phyloP scores from a whole-genome alignment of 2,797 vertebrate genomes.

The Xenopus petersii region DNA sequence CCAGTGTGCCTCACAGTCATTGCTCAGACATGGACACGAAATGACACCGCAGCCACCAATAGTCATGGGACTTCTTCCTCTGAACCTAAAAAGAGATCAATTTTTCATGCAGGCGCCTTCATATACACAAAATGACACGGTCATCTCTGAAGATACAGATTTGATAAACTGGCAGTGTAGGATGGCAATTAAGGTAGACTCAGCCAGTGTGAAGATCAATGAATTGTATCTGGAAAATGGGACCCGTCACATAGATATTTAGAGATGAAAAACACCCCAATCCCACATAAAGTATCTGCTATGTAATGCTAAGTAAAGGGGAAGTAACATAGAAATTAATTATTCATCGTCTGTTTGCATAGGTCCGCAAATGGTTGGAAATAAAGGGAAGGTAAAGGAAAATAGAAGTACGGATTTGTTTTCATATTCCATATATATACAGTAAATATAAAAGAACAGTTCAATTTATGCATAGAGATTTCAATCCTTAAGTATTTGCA shows the following conservation, averaged over 20 bases:
- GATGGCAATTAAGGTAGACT: not conserved
- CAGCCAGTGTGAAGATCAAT: not conserved
- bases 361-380: no score
- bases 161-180: not conserved
- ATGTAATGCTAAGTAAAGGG: no score
- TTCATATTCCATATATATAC: no score
- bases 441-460: no score
- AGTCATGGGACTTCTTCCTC: not conserved
- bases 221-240: not conserved
- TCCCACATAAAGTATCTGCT: no score
- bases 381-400: no score
- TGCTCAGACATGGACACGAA: not conserved
- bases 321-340: no score
- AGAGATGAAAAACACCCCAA: not conserved
- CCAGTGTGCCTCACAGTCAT: no score
- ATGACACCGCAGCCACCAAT: not conserved
- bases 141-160: not conserved
- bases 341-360: no score
- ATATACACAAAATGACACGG: not conserved
- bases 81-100: not conserved
- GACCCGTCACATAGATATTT: not conserved
- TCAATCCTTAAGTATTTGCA: no score
- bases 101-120: not conserved
- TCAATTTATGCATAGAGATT: no score
- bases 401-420: no score